A percentile compares a stretch with the other conserved stretches of the same genome.
Conservation (phyloP, 1,140 invertebrate genomes). For the Gyrodactylus salaris region DNA sequence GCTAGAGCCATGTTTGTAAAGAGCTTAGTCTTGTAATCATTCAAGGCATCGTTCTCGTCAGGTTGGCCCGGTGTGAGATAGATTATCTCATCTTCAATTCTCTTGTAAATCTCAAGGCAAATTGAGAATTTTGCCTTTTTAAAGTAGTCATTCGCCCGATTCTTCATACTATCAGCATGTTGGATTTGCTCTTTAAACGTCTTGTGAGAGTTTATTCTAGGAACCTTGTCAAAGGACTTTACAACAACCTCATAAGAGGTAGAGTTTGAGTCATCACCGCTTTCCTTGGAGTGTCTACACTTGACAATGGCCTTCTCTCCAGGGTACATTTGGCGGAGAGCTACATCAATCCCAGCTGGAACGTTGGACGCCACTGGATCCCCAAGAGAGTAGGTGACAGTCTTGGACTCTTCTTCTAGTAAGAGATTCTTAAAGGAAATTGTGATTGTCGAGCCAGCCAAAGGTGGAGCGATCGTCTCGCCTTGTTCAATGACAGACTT, state of each 20-base stretch:
- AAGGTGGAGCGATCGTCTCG: background rate
- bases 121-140: background rate
- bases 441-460: background rate
- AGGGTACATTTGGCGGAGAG: constrained; percentile 2
- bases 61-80: background rate
- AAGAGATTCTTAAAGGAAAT: background rate
- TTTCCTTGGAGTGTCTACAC: background rate
- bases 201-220: background rate
- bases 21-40: background rate
- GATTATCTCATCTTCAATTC: background rate
- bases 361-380: background rate
- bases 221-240: background rate
- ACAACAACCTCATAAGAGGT: background rate
- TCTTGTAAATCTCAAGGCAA: background rate
- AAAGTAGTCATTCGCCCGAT: background rate
- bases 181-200: constrained; percentile 3
- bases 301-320: constrained; percentile 1
- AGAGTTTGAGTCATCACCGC: background rate
- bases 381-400: constrained; percentile 5
- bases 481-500: background rate
- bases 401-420: background rate
- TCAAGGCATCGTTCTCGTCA: background rate
- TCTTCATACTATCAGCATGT: background rate
- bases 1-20: background rate
- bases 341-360: constrained; percentile 4